phyloP scores from a whole-genome alignment of 2,113 vertebrate species.

The Lota lota region DNA sequence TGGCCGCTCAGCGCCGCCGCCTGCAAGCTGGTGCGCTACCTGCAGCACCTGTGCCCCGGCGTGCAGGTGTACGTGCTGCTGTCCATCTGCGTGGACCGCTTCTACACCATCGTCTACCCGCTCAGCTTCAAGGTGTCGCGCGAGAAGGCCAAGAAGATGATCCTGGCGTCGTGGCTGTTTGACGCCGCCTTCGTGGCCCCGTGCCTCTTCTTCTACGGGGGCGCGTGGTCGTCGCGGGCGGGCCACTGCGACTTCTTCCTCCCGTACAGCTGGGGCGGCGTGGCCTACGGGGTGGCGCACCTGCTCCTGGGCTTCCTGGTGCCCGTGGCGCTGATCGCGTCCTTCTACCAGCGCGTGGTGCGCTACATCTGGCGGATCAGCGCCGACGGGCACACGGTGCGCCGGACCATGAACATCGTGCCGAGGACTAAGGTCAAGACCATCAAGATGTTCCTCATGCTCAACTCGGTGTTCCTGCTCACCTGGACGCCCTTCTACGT shows the following conservation, averaged over 20 bases:
- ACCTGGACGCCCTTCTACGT: slow-evolving; percentile 89
- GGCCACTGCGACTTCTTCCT: slow-evolving; percentile 85
- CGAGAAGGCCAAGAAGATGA: slow-evolving; percentile 93
- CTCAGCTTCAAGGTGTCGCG: slow-evolving; percentile 94
- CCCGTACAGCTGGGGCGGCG: slow-evolving; percentile 77
- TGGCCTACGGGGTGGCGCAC: slow-evolving; percentile 72
- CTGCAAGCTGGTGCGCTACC: slow-evolving; percentile 81
- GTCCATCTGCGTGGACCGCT: slow-evolving; percentile 87
- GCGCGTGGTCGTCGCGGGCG: slow-evolving; percentile 28
- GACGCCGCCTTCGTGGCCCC: slow-evolving; percentile 77
- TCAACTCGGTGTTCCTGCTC: slow-evolving; percentile 83
- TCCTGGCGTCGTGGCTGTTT: slow-evolving; percentile 83
- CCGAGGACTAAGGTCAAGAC: slow-evolving; percentile 96
- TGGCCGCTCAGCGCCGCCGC: slow-evolving; percentile 76
- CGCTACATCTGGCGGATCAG: slow-evolving; percentile 93
- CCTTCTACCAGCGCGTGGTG: slow-evolving; percentile 89
- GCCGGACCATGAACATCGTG: slow-evolving; percentile 89
- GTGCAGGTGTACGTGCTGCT: slow-evolving; percentile 89
- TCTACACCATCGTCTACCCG: slow-evolving; percentile 90
- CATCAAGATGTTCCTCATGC: slow-evolving; percentile 92
- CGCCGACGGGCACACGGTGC: slow-evolving; percentile 80
- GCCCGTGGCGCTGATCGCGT: slow-evolving; percentile 76
- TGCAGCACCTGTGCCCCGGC: slow-evolving; percentile 84
- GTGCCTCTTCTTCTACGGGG: slow-evolving; percentile 80
- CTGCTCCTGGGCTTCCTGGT: slow-evolving; percentile 79